Evolutionary conservation across 1,140 invertebrate species (phyloP), one percentile per base, ranked within the genome.

Genomic region (Eufriesea mexicana): DNA sequence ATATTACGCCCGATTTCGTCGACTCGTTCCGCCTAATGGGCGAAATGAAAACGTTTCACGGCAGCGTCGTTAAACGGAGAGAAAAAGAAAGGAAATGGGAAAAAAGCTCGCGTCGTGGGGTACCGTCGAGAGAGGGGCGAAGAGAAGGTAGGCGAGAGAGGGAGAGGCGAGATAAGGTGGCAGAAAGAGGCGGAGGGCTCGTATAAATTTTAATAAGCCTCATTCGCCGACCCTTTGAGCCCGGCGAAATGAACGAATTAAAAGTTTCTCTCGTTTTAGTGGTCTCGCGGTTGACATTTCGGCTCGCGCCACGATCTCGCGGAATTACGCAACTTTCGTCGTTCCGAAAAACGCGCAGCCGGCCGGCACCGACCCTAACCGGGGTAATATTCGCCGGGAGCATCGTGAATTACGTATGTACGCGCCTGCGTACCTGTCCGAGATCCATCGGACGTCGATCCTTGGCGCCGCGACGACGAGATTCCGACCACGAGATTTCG

Each of bases 191-290:
- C 5, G 28, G 61, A 42, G 20, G 78, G 79, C 62, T 79, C 59
- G 84, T 89, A 91, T 93, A 93, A 92, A 93, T 93, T 93, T 93
- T 93, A 93, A 93, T 93, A 92, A 93, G 89, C 86, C 90, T 88
- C 89, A 90, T 90, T 90, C 88, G 84, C 72, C 84, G 91, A 92
- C 92, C 91, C 92, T 93, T 93, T 93, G 91, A 92, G 90, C 88
- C 82, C 83, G 71, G 74, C 80, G 89, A 93, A 93, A 93, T 93
- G 91, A 93, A 92, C 91, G 91, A 93, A 93, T 93, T 93, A 93
- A 93, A 93, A 93, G 91, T 93, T 93, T 93, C 74, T 89, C 89
- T 86, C 90, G 83, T 84, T 92, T 93, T 91, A 92, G 91, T 91
- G 89, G 90, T 92, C 92, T 93, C 92, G 89, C 91, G 91, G 92